Evolutionary conservation across 2,113 vertebrate species (phyloP), one percentile per base, ranked within the genome.

Genomic region (Hypanus sabinus): DNA sequence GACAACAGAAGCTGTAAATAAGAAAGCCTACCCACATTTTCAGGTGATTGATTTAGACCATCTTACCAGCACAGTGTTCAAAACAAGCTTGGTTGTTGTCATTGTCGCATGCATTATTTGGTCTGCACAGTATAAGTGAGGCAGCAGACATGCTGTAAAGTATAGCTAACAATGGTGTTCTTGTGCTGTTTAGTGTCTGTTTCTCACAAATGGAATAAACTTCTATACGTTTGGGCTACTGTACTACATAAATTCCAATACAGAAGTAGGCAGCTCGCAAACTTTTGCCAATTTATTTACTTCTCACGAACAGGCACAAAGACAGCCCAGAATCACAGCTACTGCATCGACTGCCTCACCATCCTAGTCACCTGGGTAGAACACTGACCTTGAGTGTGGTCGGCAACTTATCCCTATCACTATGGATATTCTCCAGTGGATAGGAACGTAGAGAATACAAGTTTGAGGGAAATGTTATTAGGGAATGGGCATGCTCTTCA

Each of bases 81-180:
- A 87, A 70, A 94, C 46, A 27, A 90, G 94, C 70, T 85, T 73
- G 68, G 65, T 33, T n/a, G 62, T 33, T 88, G 62, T 73, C 94
- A 60, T 85, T 94, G 94, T 20, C 33, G 57, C 55, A 18, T 5
- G 60, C 38, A 24, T 83, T 30, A 94, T 94, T 94, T 80, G 36
- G 38, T 71, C 76, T 94, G n/a, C 71, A 73, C 2, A 65, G 30
- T 90, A n/a, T 60, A 65, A 90, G 22, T 73, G 11, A 11, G 12
- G 5, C 27, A 57, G 12, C 27, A 60, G 57, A 60, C 24, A 87
- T 55, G 46, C 4, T 46, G 46, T 46, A 62, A 62, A 62, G 22
- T 57, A 24, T 12, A 88, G 57, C 3, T 22, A 5, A 62, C 27
- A 62, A 55, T 27, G 30, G 83, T 62, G 57, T 62, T 30, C 57